Conservation (phyloP, 2,888 invertebrate species). For the Operophtera brumata region DNA sequence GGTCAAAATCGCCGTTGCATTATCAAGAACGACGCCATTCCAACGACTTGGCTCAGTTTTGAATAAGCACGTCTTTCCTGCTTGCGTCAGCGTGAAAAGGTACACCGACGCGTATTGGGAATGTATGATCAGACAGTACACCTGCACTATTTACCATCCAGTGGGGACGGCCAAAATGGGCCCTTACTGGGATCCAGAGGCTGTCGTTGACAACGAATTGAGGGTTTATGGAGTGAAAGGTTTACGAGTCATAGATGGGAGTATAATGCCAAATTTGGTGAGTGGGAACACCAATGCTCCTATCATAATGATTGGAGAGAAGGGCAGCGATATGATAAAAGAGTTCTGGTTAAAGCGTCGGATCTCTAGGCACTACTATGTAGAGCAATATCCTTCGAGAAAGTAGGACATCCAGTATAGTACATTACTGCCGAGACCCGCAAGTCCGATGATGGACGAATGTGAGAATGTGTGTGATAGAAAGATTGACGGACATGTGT, state of each 20-base stretch:
- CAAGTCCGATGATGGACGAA: too few relatives aligned
- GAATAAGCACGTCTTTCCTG: conserved; percentile 87
- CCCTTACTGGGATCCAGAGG: conserved; percentile 90
- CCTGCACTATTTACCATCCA: conserved; percentile 92
- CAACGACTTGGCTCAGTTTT: conserved; percentile 86
- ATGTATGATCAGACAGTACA: conserved; percentile 91
- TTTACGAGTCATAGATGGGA: conserved; percentile 90
- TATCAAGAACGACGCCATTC: conserved; percentile 90
- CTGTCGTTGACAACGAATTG: conserved; percentile 90
- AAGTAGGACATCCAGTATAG: neutral
- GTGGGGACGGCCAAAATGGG: conserved; percentile 95
- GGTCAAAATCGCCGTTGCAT: conserved; percentile 89
- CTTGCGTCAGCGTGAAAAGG: conserved; percentile 84
- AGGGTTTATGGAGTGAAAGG: conserved; percentile 90
- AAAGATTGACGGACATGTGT: too few relatives aligned
- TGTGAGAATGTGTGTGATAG: too few relatives aligned
- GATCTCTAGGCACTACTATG: conserved; percentile 67
- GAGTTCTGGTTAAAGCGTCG: conserved; percentile 87
- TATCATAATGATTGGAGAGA: conserved; percentile 94
- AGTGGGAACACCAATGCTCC: conserved; percentile 94
- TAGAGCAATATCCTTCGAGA: conserved; percentile 32
- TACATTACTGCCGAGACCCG: too few relatives aligned
- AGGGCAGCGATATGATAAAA: conserved; percentile 93
- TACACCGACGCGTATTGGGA: conserved; percentile 91
- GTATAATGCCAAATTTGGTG: conserved; percentile 92